Percentiles rank a stretch among this genome's conserved stretches.
Evolutionary conservation across 53 echinoderm and acorn worm genomes (phyloP).

Genomic region (Holothuria scabra): DNA sequence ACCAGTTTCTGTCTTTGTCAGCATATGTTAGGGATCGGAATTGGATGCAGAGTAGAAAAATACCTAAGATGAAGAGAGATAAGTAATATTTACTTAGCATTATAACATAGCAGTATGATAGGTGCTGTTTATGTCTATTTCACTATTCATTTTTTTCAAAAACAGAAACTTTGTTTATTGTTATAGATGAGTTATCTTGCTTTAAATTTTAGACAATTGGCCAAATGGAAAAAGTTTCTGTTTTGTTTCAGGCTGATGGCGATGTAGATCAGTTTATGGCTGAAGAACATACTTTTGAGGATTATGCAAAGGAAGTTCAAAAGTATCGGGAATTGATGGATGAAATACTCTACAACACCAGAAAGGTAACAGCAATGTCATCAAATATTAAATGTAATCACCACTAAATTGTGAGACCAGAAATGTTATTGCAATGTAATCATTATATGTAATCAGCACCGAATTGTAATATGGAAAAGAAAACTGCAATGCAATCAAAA

Average conservation of each 20-base stretch:
- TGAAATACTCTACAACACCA: constrained; percentile 89
- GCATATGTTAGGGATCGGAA: too few species aligned
- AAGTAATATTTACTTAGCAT: too few species aligned
- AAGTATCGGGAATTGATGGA: constrained; percentile 89
- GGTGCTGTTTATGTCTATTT: neutral
- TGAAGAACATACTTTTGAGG: constrained; percentile 96
- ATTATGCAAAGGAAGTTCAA: constrained; percentile 87
- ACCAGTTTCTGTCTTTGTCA: too few species aligned
- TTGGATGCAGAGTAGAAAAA: too few species aligned
- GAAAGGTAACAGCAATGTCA: constrained; percentile 69
- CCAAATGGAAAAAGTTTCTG: neutral
- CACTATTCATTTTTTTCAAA: neutral
- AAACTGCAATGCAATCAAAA: too few species aligned
- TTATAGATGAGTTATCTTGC: neutral
- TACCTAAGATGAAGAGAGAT: too few species aligned
- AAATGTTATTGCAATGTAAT: too few species aligned
- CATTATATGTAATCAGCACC: too few species aligned
- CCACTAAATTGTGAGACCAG: too few species aligned
- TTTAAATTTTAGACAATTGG: neutral
- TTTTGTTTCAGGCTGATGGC: constrained; percentile 73
- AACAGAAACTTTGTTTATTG: neutral
- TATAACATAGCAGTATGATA: too few species aligned
- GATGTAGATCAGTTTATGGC: constrained; percentile 91
- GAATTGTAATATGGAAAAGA: too few species aligned
- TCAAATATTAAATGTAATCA: too few species aligned